phyloP scores from a whole-genome alignment of 2,797 vertebrate genomes.

The Petrocephalus sullivani region DNA sequence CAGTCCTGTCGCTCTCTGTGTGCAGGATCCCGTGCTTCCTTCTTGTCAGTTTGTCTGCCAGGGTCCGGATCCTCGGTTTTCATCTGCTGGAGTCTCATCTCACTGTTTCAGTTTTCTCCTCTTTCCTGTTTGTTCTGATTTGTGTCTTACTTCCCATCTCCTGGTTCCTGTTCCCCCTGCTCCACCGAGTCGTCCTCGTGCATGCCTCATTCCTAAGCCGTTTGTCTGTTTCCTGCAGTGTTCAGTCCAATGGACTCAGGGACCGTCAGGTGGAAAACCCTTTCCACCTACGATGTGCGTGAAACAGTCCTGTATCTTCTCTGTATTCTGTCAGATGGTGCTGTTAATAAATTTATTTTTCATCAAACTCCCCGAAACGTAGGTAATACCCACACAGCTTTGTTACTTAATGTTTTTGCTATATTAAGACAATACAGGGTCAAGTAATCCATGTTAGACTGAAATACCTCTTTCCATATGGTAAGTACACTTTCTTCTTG shows the following conservation, averaged over 20 bases:
- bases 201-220: background rate
- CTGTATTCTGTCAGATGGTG: background rate
- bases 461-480: background rate
- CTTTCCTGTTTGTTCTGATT: slow-evolving; percentile 1
- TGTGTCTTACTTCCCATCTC: background rate
- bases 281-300: background rate
- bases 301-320: background rate
- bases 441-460: background rate
- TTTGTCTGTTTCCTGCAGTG: background rate
- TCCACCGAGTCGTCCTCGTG: background rate
- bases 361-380: background rate
- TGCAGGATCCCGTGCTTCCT: background rate
- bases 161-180: background rate
- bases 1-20: background rate
- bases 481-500: background rate
- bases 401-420: background rate
- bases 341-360: background rate
- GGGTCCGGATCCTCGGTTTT: background rate
- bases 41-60: background rate
- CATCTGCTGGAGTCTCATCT: background rate
- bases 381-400: background rate
- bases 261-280: background rate
- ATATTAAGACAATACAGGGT: background rate
- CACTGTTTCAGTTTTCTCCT: background rate
- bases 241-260: background rate